Percentiles rank a stretch among this genome's conserved stretches.
phyloP scores from a whole-genome alignment of 2,888 invertebrate genomes.

The Therioaphis trifolii region DNA sequence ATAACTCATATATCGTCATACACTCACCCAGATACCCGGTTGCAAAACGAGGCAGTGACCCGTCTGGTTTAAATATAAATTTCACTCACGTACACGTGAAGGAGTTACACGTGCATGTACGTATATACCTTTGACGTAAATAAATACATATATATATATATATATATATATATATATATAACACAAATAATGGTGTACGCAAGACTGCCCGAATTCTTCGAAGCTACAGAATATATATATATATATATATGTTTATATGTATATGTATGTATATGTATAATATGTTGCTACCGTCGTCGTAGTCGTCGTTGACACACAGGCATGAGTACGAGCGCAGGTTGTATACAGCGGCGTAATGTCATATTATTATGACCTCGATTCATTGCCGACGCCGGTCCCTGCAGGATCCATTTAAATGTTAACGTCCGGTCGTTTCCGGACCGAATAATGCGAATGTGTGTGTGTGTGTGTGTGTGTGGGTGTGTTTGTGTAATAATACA shows the following conservation, averaged over 20 bases:
- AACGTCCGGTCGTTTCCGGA: constrained; percentile 37
- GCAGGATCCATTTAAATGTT: constrained; percentile 28
- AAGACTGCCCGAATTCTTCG: neutral
- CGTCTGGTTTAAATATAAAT: no score
- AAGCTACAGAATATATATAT: no score
- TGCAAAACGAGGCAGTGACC: neutral
- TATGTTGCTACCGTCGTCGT: no score
- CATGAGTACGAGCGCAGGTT: neutral
- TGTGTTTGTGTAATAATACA: neutral
- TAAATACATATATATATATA: neutral
- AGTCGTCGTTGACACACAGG: neutral
- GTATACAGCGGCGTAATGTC: constrained; percentile 1
- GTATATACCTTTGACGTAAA: neutral
- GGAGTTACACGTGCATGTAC: neutral
- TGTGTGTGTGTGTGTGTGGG: neutral
- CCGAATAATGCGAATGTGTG: neutral
- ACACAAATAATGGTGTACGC: neutral
- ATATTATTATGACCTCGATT: constrained; percentile 37
- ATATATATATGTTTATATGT: no score
- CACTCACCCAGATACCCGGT: no score
- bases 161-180: neutral
- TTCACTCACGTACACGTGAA: no score
- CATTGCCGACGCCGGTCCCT: neutral
- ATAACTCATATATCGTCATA: no score
- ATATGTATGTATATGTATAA: no score